Conservation (phyloP, 2,888 invertebrate species). For the Andrena trimmerana region DNA sequence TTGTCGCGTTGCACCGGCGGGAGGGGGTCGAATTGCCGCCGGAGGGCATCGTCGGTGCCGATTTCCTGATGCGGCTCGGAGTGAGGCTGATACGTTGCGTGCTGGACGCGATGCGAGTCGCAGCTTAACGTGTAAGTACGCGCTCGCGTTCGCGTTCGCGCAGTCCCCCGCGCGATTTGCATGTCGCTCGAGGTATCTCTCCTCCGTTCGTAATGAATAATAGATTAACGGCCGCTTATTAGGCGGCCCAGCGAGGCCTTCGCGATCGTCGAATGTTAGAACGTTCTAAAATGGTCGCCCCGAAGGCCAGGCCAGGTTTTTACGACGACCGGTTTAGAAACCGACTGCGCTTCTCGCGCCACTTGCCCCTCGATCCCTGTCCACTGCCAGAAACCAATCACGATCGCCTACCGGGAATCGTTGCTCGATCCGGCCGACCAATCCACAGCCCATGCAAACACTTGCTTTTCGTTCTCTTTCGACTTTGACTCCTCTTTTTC, state of each 20-base stretch:
- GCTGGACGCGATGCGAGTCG: constrained; percentile 40
- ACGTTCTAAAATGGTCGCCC: constrained; percentile 83
- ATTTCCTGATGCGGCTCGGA: constrained; percentile 18
- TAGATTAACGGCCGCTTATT: constrained; percentile 83
- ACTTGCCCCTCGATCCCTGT: constrained; percentile 47
- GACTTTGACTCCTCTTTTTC: constrained; percentile 15
- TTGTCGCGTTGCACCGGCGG: not conserved
- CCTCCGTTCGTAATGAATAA: constrained; percentile 79
- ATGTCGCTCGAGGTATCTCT: constrained; percentile 74
- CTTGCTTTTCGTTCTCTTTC: constrained; percentile 27
- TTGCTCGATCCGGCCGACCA: constrained; percentile 39
- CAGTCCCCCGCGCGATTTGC: constrained; percentile 69
- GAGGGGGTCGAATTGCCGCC: not conserved
- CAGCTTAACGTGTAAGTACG: constrained; percentile 41
- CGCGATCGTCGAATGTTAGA: constrained; percentile 83
- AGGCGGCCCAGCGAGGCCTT: constrained; percentile 77
- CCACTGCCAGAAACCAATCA: constrained; percentile 72
- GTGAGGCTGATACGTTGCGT: constrained; percentile 28
- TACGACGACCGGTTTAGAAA: constrained; percentile 84
- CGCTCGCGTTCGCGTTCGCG: not conserved
- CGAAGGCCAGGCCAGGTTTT: constrained; percentile 82
- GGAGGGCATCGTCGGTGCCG: not conserved
- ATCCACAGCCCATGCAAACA: constrained; percentile 35
- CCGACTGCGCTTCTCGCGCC: constrained; percentile 70
- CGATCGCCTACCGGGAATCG: constrained; percentile 61